Evolutionary conservation across 2,113 vertebrate genomes (phyloP).

Genomic region (Chamaetylas fuelleborni): DNA sequence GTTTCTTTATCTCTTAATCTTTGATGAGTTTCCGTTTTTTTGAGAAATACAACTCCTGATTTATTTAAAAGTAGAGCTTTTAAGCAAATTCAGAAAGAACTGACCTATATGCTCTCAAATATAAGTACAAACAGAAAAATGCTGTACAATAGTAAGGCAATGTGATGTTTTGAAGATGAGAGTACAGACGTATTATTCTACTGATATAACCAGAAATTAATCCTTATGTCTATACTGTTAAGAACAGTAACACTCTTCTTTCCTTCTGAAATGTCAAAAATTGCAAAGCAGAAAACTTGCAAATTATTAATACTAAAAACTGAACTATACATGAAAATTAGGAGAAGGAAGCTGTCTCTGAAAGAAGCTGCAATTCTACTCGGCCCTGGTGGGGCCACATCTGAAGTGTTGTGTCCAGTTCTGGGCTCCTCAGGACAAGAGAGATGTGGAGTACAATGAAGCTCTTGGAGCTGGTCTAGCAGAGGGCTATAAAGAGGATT

Average conservation of each 20-base stretch:
- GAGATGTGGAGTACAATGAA: fast-evolving
- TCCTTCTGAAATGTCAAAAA: neutral
- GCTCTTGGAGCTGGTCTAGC: fast-evolving
- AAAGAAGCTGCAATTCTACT: neutral
- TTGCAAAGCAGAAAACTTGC: neutral
- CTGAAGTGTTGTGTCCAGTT: neutral
- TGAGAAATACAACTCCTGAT: neutral
- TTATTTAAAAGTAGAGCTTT: neutral
- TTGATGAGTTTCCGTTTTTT: neutral
- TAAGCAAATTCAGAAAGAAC: neutral
- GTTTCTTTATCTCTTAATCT: neutral
- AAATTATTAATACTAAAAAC: neutral
- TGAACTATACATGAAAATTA: neutral
- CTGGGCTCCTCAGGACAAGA: neutral
- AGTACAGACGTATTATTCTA: neutral
- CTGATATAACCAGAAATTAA: neutral
- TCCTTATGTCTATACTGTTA: neutral
- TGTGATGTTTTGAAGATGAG: neutral
- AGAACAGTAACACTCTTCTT: neutral
- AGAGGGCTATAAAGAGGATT: neutral
- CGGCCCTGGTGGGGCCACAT: neutral
- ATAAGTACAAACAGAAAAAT: neutral
- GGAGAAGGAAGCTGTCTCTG: neutral
- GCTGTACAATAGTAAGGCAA: neutral
- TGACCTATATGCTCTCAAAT: neutral